Percentiles rank a stretch among this genome's conserved stretches.
These are phyloP conservation scores for Periplaneta americana DNA, from an alignment of 1,140 invertebrate species.

Conservation along the genomic window DNA sequence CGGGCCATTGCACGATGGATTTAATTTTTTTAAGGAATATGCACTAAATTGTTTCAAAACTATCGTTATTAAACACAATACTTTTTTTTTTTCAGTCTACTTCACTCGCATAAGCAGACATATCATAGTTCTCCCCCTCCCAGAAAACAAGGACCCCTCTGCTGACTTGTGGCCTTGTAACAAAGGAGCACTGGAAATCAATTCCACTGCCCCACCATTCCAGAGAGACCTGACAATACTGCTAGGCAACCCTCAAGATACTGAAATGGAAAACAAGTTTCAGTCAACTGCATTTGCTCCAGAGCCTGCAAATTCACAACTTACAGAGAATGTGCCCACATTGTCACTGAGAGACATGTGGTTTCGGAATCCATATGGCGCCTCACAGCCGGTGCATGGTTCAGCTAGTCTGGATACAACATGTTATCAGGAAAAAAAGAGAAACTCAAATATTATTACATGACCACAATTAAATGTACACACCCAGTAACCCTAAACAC, in stretches of 20 bases:
- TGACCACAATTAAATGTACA: no score
- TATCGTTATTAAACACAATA: no score
- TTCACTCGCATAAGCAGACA: no score
- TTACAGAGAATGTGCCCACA: constrained; percentile 63
- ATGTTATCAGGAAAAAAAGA: constrained; percentile 2
- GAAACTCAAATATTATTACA: neutral
- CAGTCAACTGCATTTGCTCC: neutral
- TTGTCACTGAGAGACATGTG: constrained; percentile 83
- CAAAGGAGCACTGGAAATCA: neutral
- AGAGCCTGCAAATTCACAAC: constrained; percentile 34
- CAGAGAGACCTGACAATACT: no score
- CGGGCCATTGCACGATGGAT: no score
- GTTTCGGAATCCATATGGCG: constrained; percentile 92
- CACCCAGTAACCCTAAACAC: no score
- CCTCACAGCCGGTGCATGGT: constrained; percentile 78
- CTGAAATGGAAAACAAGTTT: neutral
- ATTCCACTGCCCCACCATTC: neutral
- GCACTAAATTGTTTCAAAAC: no score
- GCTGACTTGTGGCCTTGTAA: neutral
- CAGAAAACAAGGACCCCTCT: no score
- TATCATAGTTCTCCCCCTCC: no score
- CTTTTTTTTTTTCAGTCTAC: no score
- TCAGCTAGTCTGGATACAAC: constrained; percentile 34
- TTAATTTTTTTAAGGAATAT: no score
- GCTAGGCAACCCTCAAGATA: neutral